Evolutionary conservation across 1,140 invertebrate genomes (phyloP), one percentile per base, ranked within the genome.

Genomic region (Ceratina australensis): DNA sequence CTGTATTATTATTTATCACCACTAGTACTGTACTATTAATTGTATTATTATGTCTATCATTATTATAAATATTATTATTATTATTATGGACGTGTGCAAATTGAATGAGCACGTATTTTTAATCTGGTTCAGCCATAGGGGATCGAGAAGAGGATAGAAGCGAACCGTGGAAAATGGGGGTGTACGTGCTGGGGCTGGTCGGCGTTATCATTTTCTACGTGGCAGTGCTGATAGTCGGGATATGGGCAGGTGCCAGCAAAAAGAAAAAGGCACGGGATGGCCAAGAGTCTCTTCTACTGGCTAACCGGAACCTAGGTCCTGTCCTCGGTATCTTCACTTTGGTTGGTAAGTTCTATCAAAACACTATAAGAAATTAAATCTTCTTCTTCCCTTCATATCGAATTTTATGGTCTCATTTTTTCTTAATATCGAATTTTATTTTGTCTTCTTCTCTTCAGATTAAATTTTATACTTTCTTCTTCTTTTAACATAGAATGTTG

Each of bases 281-380:
- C n/a, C 87, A 90, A 67, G 88, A 96, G 78, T 95, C 96, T 79
- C 94, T 96, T 72, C 96, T 97, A 93, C 86, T 97, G 72, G 96
- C 96, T n/a, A 96, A 96, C 54, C 91, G 96, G 69, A 95, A 95
- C 87, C 94, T 97, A 80, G 96, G 96, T 3, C 91, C 95, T n/a
- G 91, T 96, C 72, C 95, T 97, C n/a, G 96, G 96, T 15, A 94
- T 95, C 72, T 95, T 96, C 86, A 96, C 96, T 3, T 95, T 97
- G 91, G 95, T 96, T 78, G 95, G 96, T 95, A 91, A 93, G 88
- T 88, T 69, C 42, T 4, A n/a, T 0, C 18, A 28, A 66, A 16
- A 33, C 28, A n/a, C n/a, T n/a, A n/a, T 42, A 12, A 63, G 33
- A 61, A 12, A 54, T 54, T 18, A 54, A 8, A 8, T 8, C 3